Conservation (phyloP, 2,888 invertebrate species). For the Latrodectus hesperus region DNA sequence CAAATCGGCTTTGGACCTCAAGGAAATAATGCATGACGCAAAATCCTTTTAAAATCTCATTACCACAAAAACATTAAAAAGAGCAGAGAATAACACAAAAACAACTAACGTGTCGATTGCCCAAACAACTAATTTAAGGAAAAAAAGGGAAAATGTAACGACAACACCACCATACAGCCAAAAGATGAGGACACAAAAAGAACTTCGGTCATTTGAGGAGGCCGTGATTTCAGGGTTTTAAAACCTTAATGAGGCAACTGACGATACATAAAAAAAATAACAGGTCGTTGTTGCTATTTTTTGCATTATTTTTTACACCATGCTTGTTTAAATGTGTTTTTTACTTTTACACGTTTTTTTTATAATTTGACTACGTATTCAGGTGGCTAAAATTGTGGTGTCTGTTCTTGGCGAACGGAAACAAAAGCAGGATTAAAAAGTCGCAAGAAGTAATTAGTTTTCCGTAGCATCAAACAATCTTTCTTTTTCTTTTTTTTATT, state of each 20-base stretch:
- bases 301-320: slow-evolving; percentile 53
- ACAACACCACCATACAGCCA: slow-evolving; percentile 38
- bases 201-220: slow-evolving; percentile 65
- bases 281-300: slow-evolving; percentile 51
- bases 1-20: slow-evolving; percentile 54
- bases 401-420: slow-evolving; percentile 62
- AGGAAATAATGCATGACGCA: slow-evolving; percentile 58
- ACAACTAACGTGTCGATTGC: slow-evolving; percentile 51
- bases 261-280: slow-evolving; percentile 60
- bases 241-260: slow-evolving; percentile 65
- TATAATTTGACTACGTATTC: slow-evolving; percentile 32
- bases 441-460: slow-evolving; percentile 69
- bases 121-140: slow-evolving; percentile 12
- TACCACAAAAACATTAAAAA: slow-evolving; percentile 57
- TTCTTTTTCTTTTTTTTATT: slow-evolving; percentile 21
- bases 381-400: slow-evolving; percentile 59
- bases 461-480: slow-evolving; percentile 66
- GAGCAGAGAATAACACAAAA: not conserved
- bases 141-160: slow-evolving; percentile 25
- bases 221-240: slow-evolving; percentile 65
- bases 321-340: slow-evolving; percentile 55
- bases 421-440: slow-evolving; percentile 68
- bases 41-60: slow-evolving; percentile 68
- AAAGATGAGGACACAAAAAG: slow-evolving; percentile 63
- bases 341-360: slow-evolving; percentile 12